phyloP scores from a whole-genome alignment of 1,140 invertebrate species.

The Pogonognathellus flavescens region DNA sequence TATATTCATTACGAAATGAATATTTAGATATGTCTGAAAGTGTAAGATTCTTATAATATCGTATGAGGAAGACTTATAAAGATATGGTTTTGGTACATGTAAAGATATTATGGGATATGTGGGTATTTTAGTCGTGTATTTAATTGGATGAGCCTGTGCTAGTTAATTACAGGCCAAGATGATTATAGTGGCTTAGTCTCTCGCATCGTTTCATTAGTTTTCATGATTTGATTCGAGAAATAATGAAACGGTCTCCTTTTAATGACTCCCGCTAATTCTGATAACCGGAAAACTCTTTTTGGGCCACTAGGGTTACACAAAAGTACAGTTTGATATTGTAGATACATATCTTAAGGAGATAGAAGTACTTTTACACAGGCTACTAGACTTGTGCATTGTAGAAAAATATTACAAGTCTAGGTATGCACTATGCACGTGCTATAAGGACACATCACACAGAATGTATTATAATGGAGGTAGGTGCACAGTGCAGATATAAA shows the following conservation, averaged over 20 bases:
- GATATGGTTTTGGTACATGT: too few relatives aligned
- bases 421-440: too few relatives aligned
- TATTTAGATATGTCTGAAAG: too few relatives aligned
- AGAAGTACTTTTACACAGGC: background rate
- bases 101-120: too few relatives aligned
- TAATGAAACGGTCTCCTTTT: slow-evolving; percentile 31
- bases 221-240: slow-evolving; percentile 45
- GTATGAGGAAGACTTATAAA: too few relatives aligned
- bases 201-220: slow-evolving; percentile 16
- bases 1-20: too few relatives aligned
- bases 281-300: slow-evolving; percentile 22
- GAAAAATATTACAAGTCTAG: too few relatives aligned
- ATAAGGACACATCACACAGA: background rate
- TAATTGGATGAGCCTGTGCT: too few relatives aligned
- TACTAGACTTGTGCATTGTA: background rate
- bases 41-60: too few relatives aligned
- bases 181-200: background rate
- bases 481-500: background rate
- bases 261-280: slow-evolving; percentile 32
- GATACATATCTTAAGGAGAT: background rate
- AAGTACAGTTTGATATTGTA: background rate
- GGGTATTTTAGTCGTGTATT: too few relatives aligned
- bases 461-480: background rate
- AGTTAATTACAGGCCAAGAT: background rate
- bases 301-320: background rate